Evolutionary conservation across 2,888 invertebrate species (phyloP), one percentile per base, ranked within the genome.

Genomic region (Deilephila porcellus): DNA sequence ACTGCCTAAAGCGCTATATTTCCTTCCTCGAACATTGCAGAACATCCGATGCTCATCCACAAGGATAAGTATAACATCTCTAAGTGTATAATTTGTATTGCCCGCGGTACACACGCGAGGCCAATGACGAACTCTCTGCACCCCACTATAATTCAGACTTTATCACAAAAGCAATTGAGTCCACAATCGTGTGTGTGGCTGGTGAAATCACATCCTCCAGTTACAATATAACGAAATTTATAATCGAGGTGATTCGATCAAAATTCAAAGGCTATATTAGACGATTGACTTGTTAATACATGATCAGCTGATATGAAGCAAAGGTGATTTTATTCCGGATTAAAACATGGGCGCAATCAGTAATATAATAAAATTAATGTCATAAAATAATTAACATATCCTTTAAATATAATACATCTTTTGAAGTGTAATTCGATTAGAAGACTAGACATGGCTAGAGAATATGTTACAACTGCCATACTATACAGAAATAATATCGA

Each of bases 21-120:
- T 56, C 53, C 53, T 56, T 56, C 53, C 53, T 19, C 6, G 1
- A 56, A 29, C 14, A 20, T 32, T 17, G 53, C 34, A 63, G n/a
- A 37, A n/a, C 62, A 34, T 63, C 37, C 37, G 34, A 37, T n/a
- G 56, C 45, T 45, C 37, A 52, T 52, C 45, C 14, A 7, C 52
- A 52, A 25, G 67, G 45, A 64, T 67, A 25, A 67, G 29, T 60
- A 25, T 52, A 45, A 52, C 45, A 52, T 67, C 60, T 60, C n/a
- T 56, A 56, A 56, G 52, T 56, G 80, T 81, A 80, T 81, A 71
- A 71, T 71, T 71, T 71, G 70, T 71, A 59, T 59, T 59, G 70
- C 32, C 70, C 52, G 32, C 25, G 25, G 62, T 62, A 29, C 17
- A 53, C 70, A 71, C 59, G 67, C 67, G 52, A 67, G 67, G 67